Conservation (phyloP, 2,797 vertebrate species). For the Mallotus villosus region DNA sequence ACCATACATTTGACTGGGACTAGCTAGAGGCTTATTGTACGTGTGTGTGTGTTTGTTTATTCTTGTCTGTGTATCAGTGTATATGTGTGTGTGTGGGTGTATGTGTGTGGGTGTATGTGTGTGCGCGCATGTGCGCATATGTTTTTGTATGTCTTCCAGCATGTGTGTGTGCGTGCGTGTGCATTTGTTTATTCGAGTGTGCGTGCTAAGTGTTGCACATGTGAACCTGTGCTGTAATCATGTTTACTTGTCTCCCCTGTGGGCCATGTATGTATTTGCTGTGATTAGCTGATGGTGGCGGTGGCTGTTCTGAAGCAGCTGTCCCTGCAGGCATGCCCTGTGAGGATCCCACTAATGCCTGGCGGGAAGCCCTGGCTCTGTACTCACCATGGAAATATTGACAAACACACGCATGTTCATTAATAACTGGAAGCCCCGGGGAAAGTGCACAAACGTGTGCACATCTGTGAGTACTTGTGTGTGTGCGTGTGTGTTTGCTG, state of each 20-base stretch:
- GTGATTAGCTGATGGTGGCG: conserved; percentile 39
- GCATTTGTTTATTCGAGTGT: conserved; percentile 16
- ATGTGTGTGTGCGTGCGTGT: not conserved
- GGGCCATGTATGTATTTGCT: conserved; percentile 23
- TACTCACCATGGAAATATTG: not conserved
- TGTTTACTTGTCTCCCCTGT: conserved; percentile 27
- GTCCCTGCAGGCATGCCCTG: conserved; percentile 14
- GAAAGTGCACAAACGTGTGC: not conserved
- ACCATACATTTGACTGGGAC: conserved; percentile 14
- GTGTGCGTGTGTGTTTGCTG: not conserved
- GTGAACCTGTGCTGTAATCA: conserved; percentile 24
- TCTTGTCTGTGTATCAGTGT: conserved; percentile 8
- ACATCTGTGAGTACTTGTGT: conserved; percentile 5
- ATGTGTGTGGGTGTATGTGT: conserved; percentile 5
- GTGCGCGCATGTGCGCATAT: not conserved
- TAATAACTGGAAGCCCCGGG: conserved; percentile 19
- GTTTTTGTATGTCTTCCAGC: not conserved
- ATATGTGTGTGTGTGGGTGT: conserved; percentile 19
- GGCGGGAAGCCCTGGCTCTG: conserved; percentile 64
- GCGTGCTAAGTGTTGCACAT: conserved; percentile 3
- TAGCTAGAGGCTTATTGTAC: conserved; percentile 3
- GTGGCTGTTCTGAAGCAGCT: conserved; percentile 39
- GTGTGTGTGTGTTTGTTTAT: conserved; percentile 8
- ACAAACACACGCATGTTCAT: conserved; percentile 15
- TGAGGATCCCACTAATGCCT: conserved; percentile 64